Percentiles rank a stretch among this genome's conserved stretches.
Evolutionary conservation across 2,888 invertebrate species (phyloP).

Genomic region (Cheilosia vernalis): DNA sequence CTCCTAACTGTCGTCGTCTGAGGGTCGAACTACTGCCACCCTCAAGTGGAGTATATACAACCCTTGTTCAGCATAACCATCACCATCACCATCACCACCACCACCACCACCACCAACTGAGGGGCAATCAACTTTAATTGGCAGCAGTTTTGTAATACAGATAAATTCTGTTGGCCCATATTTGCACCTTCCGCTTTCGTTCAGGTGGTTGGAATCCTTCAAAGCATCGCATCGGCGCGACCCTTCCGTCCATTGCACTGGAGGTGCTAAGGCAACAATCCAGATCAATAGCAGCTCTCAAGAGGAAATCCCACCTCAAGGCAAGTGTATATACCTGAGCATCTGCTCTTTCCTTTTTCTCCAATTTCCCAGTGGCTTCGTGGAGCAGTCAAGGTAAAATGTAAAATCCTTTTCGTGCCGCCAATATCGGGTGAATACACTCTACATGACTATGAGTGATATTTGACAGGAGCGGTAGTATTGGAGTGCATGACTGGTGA

Average conservation of each 20-base stretch:
- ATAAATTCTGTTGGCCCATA: slow-evolving; percentile 52
- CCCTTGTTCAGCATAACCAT: slow-evolving; percentile 21
- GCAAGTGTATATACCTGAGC: slow-evolving; percentile 76
- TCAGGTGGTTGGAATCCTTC: slow-evolving; percentile 15
- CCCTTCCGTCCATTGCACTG: slow-evolving; percentile 84
- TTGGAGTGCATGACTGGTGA: slow-evolving; percentile 30
- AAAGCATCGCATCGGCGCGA: slow-evolving; percentile 42
- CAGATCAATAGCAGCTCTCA: slow-evolving; percentile 91
- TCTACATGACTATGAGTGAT: slow-evolving; percentile 9
- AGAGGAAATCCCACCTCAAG: slow-evolving; percentile 83
- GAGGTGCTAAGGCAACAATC: slow-evolving; percentile 93
- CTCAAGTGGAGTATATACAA: slow-evolving; percentile 23
- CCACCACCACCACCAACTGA: slow-evolving; percentile 37
- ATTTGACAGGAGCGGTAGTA: slow-evolving; percentile 7
- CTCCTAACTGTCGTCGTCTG: slow-evolving; percentile 19
- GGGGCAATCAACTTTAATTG: slow-evolving; percentile 74
- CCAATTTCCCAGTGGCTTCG: slow-evolving; percentile 45
- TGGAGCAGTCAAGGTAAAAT: slow-evolving; percentile 53
- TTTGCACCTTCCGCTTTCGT: slow-evolving; percentile 55
- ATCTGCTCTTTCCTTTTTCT: slow-evolving; percentile 51
- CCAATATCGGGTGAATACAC: slow-evolving; percentile 54
- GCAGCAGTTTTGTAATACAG: slow-evolving; percentile 66
- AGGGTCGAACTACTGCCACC: slow-evolving; percentile 28
- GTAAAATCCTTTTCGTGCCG: slow-evolving; percentile 34
- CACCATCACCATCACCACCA: slow-evolving; percentile 4